Percentiles rank a stretch among this genome's conserved stretches.
Conservation (phyloP, 2,888 invertebrate species). For the Anthophora plumipes region DNA sequence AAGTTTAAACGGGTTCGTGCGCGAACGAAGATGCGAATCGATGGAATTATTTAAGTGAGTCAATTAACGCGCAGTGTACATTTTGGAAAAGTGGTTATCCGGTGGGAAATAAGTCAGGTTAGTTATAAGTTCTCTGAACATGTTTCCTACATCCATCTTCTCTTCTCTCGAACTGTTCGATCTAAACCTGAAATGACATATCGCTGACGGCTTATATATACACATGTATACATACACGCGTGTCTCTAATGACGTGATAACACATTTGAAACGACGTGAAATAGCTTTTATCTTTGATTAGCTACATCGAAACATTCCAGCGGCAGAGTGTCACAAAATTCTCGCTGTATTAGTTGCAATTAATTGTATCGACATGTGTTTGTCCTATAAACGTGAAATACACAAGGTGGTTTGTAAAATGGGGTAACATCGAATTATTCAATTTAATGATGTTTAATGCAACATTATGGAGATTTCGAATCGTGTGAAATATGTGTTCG, state of each 20-base stretch:
- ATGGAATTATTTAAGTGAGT: background rate
- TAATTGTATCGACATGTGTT: background rate
- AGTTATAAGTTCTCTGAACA: constrained; percentile 31
- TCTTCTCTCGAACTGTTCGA: background rate
- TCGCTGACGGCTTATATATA: background rate
- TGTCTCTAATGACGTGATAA: background rate
- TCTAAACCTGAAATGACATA: background rate
- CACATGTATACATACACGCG: background rate
- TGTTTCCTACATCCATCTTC: constrained; percentile 5
- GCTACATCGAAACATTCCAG: background rate
- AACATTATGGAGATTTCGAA: too few species aligned
- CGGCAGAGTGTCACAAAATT: background rate
- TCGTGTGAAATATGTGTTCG: too few species aligned
- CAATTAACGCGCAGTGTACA: background rate
- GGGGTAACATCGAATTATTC: background rate
- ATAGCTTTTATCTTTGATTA: background rate
- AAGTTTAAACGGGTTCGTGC: background rate
- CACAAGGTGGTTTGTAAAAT: background rate
- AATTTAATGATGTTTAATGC: too few species aligned
- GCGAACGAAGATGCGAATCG: too few species aligned
- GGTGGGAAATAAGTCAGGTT: constrained; percentile 49
- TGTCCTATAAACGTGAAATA: background rate
- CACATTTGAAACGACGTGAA: background rate
- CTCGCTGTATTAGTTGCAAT: background rate
- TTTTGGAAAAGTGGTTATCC: constrained; percentile 3